Evolutionary conservation across 1,140 invertebrate species (phyloP), one percentile per base, ranked within the genome.

Genomic region (Aradophagus sp.): DNA sequence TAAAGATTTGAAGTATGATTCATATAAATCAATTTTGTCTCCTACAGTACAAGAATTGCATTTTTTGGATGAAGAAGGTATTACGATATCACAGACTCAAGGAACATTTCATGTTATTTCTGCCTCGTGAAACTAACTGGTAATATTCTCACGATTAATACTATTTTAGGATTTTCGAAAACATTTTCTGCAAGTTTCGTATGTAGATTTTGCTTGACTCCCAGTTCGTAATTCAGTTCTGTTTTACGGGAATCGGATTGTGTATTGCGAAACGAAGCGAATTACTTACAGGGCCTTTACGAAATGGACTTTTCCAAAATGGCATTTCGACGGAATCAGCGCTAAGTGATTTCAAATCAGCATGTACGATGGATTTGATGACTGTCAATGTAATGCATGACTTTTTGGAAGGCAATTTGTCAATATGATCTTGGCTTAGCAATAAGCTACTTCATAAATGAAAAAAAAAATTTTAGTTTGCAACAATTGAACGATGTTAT

Each of bases 311-410:
- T 31, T 8, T 31, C 5, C n/a, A 31, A 5, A 10, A 31, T 10
- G n/a, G 29, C 4, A 31, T 5, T 31, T 31, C 6, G 4, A 3
- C 3, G 29, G 29, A 31, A 11, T 31, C 29, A 2, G 29, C 29
- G 3, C n/a, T 31, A 3, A 11, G 5, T 31, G n/a, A 31, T 31
- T 31, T 8, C n/a, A 31, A 31, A 31, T 5, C 29, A 10, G n/a
- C 29, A 11, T 23, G 4, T 5, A 31, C 29, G 3, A 10, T 31
- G n/a, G 29, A 31, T 31, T 31, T 31, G n/a, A 31, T 39, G 47
- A 39, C 35, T 3, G 48, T 53, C 10, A 35, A 53, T 39, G 26
- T 39, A 0, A 39, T 39, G 34, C 35, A 53, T 17, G 48, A 53
- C n/a, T 11, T 29, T 27, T 31, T 53, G 12, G 48, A 53, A 52